A percentile compares a stretch with the other conserved stretches of the same genome.
Conservation (phyloP, 2,113 vertebrate genomes). For the Hemiprocne comata region DNA sequence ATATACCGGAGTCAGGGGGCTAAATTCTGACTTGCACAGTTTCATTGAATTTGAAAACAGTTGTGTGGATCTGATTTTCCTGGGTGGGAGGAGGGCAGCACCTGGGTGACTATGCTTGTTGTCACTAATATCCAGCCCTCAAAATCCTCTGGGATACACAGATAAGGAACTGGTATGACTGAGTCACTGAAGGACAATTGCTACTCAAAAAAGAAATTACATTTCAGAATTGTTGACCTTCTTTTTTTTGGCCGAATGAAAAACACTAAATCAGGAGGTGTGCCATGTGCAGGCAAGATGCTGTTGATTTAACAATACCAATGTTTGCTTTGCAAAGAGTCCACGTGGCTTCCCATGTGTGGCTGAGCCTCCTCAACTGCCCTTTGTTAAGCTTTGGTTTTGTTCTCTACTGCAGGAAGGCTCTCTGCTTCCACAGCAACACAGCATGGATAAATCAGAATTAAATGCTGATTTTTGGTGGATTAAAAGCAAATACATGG, state of each 20-base stretch:
- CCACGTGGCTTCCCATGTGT: background rate
- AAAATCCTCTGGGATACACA: background rate
- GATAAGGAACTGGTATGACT: background rate
- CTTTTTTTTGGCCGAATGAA: background rate
- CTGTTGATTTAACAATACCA: background rate
- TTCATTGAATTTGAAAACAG: background rate
- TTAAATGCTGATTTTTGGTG: constrained; percentile 40
- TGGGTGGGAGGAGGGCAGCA: background rate
- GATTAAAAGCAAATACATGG: constrained; percentile 50
- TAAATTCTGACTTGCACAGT: background rate
- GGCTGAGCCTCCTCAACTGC: background rate
- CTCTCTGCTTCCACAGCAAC: constrained; percentile 3
- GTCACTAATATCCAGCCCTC: background rate
- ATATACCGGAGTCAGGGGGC: background rate
- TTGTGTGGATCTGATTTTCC: background rate
- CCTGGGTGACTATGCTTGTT: background rate
- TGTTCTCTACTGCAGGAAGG: constrained; percentile 2
- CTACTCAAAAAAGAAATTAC: background rate
- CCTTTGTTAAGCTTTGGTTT: constrained; percentile 2
- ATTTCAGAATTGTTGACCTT: background rate
- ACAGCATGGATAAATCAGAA: constrained; percentile 8
- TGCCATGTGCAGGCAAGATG: background rate
- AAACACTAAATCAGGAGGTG: background rate
- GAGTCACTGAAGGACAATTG: background rate
- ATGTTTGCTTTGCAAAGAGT: background rate